A percentile compares a stretch with the other conserved stretches of the same genome.
These are phyloP conservation scores for Ashinkailepas kermadecensis DNA, from an alignment of 2,888 invertebrate species.

Conservation along the genomic window DNA sequence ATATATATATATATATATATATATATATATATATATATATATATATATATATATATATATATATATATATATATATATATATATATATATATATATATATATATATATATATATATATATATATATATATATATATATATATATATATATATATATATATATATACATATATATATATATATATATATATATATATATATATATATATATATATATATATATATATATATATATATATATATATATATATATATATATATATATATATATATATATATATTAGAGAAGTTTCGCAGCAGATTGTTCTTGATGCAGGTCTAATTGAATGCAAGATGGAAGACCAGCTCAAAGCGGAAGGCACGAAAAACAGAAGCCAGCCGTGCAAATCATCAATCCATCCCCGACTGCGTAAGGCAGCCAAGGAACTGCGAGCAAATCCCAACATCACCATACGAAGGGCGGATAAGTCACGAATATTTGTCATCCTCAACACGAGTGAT, in stretches of 20 bases:
- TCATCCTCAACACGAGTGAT: neutral
- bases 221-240: conserved; percentile 25
- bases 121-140: too few relatives aligned
- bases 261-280: too few relatives aligned
- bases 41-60: conserved; percentile 12
- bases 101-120: too few relatives aligned
- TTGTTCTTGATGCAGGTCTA: too few relatives aligned
- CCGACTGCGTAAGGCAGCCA: neutral
- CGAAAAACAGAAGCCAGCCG: neutral
- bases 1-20: conserved; percentile 19
- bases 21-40: conserved; percentile 26
- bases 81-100: conserved; percentile 23
- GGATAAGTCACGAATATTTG: neutral
- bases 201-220: conserved; percentile 25
- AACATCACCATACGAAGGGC: neutral
- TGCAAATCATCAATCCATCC: neutral
- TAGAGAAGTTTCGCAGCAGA: too few relatives aligned
- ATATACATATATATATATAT: too few relatives aligned
- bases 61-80: conserved; percentile 21
- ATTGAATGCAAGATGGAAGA: too few relatives aligned
- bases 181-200: too few relatives aligned
- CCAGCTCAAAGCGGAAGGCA: neutral
- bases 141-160: too few relatives aligned
- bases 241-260: too few relatives aligned
- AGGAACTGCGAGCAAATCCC: neutral